These are phyloP conservation scores for Manis crassicaudata DNA, from an alignment of 2,797 vertebrate genomes.

Conservation along the genomic window DNA sequence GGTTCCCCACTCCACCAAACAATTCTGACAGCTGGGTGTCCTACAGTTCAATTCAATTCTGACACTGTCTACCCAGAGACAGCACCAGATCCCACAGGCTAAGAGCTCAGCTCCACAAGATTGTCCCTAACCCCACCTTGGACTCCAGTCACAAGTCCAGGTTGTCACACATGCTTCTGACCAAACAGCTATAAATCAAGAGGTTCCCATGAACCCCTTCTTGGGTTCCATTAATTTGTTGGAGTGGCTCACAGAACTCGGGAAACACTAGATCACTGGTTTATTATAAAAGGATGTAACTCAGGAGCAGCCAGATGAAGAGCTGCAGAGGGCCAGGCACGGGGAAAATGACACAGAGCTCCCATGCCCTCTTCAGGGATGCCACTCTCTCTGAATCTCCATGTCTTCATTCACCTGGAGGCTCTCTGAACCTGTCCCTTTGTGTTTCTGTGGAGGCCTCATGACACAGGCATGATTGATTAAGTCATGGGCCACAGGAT, in stretches of 20 bases:
- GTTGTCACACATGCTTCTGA: neutral
- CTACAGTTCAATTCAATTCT: neutral
- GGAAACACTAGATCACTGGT: neutral
- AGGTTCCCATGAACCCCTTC: too few relatives aligned
- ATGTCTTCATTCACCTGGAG: neutral
- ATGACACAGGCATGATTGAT: neutral
- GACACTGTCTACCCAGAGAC: neutral
- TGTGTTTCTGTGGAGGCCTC: too few relatives aligned
- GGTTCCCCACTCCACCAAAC: neutral
- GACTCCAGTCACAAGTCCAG: neutral
- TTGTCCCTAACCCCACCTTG: neutral
- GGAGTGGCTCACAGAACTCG: neutral
- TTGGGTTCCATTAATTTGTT: neutral
- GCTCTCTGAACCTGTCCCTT: neutral
- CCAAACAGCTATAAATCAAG: neutral
- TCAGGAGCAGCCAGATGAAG: neutral
- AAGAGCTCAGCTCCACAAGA: neutral
- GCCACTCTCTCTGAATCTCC: neutral
- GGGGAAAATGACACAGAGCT: neutral
- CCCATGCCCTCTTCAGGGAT: neutral
- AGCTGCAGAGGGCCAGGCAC: neutral
- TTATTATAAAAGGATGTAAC: neutral
- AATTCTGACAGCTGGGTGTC: neutral
- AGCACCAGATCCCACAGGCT: neutral
- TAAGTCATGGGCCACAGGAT: neutral